phyloP scores from a whole-genome alignment of 2,888 invertebrate genomes.

The Endotricha flammealis region DNA sequence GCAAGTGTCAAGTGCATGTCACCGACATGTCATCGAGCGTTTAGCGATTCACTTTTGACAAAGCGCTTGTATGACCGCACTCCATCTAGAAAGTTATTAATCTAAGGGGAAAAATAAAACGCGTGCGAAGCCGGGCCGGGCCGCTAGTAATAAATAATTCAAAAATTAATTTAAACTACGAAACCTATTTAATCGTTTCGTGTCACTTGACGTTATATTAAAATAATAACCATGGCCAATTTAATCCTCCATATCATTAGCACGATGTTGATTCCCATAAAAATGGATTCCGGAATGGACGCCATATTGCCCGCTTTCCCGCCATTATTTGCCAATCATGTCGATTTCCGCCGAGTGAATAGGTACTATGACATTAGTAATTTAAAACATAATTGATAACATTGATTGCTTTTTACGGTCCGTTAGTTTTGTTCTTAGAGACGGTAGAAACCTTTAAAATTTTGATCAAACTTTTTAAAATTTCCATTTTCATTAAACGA shows the following conservation, averaged over 20 bases:
- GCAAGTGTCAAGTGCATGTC: too few relatives aligned
- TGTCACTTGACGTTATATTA: constrained; percentile 20
- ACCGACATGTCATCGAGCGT: too few relatives aligned
- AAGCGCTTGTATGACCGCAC: too few relatives aligned
- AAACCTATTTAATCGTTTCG: not conserved
- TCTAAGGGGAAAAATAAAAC: too few relatives aligned
- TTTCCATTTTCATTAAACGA: too few relatives aligned
- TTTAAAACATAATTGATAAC: constrained; percentile 26
- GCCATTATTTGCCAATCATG: constrained; percentile 52
- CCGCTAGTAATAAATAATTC: too few relatives aligned
- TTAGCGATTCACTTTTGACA: too few relatives aligned
- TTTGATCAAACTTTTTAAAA: too few relatives aligned
- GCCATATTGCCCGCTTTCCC: constrained; percentile 65
- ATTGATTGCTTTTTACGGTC: constrained; percentile 5
- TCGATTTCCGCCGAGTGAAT: constrained; percentile 50
- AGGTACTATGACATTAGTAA: constrained; percentile 18
- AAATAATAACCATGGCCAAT: constrained; percentile 30
- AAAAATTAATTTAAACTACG: too few relatives aligned
- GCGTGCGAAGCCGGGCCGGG: too few relatives aligned
- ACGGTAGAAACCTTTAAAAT: too few relatives aligned
- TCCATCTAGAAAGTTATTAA: too few relatives aligned
- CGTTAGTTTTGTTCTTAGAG: not conserved
- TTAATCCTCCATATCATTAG: constrained; percentile 42
- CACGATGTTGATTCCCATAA: constrained; percentile 37
- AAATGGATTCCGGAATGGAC: constrained; percentile 43